Evolutionary conservation across 2,113 vertebrate genomes (phyloP).

Genomic region (Elephantulus edwardii): DNA sequence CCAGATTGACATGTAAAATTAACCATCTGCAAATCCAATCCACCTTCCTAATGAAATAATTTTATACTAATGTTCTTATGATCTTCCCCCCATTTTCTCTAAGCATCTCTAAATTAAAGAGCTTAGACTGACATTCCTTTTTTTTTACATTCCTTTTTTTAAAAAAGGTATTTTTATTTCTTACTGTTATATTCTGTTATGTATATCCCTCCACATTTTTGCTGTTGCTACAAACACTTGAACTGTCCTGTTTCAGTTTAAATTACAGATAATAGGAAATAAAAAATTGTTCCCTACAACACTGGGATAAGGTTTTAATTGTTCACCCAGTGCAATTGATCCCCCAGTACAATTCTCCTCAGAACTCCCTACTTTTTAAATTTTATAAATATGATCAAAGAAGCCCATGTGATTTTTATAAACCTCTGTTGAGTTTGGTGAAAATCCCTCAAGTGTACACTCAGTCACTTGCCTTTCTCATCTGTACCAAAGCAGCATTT

Average conservation of each 20-base stretch:
- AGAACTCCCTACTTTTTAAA: neutral
- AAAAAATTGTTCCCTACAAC: neutral
- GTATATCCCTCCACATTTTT: neutral
- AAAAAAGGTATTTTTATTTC: neutral
- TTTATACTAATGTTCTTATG: neutral
- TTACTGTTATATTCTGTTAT: neutral
- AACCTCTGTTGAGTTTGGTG: neutral
- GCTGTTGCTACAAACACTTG: neutral
- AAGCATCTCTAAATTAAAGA: constrained; percentile 27
- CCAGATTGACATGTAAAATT: neutral
- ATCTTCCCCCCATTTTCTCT: neutral
- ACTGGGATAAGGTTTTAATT: constrained; percentile 1
- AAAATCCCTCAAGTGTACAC: neutral
- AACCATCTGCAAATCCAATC: neutral
- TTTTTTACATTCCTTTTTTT: constrained; percentile 3
- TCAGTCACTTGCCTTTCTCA: constrained; percentile 24
- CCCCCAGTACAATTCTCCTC: constrained; percentile 1
- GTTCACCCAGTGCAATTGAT: neutral
- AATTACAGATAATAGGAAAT: neutral
- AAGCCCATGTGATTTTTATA: constrained; percentile 1
- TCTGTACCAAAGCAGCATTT: neutral
- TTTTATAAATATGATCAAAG: constrained; percentile 24
- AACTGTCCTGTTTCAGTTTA: neutral
- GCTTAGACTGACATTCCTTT: neutral
- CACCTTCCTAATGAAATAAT: neutral